Conservation (phyloP, 92 coral and sea anemone genomes). For the Umimayanthus chanpuru region DNA sequence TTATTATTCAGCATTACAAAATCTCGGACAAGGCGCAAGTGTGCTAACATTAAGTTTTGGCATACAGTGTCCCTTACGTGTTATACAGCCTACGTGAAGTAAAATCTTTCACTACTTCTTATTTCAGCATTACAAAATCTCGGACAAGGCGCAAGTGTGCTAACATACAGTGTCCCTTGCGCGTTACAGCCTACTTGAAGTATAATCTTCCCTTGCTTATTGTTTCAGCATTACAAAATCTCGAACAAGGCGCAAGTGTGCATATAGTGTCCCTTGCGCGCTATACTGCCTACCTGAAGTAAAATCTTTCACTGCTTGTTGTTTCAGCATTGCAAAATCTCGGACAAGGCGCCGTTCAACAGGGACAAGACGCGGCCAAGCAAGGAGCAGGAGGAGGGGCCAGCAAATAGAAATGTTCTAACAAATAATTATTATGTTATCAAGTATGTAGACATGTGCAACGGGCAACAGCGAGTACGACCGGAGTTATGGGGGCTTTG, state of each 20-base stretch:
- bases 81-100: no score
- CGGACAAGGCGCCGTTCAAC: conserved; percentile 17
- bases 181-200: no score
- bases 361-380: conserved; percentile 21
- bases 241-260: not conserved
- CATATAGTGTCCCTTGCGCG: no score
- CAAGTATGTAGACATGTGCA: no score
- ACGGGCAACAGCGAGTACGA: no score
- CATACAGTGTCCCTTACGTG: no score
- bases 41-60: no score
- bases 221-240: conserved; percentile 5
- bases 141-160: conserved; percentile 22
- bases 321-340: conserved; percentile 4
- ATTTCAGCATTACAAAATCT: conserved; percentile 6
- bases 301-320: not conserved
- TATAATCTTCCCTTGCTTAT: not conserved
- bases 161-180: no score
- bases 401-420: not conserved
- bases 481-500: no score
- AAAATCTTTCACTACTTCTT: not conserved
- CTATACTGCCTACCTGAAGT: no score
- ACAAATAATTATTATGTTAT: not conserved
- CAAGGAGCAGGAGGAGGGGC: conserved; percentile 26
- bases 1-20: conserved; percentile 5
- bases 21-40: conserved; percentile 12